phyloP scores from a whole-genome alignment of 1,140 invertebrate genomes.

The Cyclina sinensis region DNA sequence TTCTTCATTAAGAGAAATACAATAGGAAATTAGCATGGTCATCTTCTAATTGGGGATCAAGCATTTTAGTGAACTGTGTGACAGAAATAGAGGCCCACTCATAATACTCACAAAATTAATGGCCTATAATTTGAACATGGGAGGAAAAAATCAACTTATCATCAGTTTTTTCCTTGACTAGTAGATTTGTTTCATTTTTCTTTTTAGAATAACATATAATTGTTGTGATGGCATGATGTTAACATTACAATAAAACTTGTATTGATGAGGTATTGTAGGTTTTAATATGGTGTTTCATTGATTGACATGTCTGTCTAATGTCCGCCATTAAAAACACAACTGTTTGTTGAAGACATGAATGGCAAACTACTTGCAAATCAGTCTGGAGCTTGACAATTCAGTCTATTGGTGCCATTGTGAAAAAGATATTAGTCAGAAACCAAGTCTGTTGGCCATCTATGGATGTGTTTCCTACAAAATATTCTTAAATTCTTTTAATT shows the following conservation, averaged over 20 bases:
- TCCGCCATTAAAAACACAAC: background rate
- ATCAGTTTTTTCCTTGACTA: background rate
- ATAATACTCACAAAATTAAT: conserved; percentile 24
- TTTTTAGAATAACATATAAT: background rate
- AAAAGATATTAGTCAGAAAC: background rate
- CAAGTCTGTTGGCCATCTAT: background rate
- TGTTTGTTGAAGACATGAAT: background rate
- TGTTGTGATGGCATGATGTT: background rate
- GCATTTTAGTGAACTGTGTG: background rate
- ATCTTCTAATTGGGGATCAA: background rate
- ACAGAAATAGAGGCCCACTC: background rate
- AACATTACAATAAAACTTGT: background rate
- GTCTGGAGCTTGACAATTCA: background rate
- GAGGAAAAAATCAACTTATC: background rate
- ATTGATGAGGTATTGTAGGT: background rate
- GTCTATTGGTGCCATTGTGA: background rate
- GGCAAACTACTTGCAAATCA: background rate
- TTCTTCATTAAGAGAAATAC: background rate
- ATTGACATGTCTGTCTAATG: conserved; percentile 14
- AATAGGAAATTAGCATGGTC: background rate
- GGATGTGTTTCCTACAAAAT: too few species aligned
- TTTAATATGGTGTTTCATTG: background rate
- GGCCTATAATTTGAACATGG: background rate
- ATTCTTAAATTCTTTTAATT: too few species aligned
- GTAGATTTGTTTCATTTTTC: background rate